These are phyloP conservation scores for Deroplatys truncata DNA, from an alignment of 2,888 invertebrate genomes.

Conservation along the genomic window DNA sequence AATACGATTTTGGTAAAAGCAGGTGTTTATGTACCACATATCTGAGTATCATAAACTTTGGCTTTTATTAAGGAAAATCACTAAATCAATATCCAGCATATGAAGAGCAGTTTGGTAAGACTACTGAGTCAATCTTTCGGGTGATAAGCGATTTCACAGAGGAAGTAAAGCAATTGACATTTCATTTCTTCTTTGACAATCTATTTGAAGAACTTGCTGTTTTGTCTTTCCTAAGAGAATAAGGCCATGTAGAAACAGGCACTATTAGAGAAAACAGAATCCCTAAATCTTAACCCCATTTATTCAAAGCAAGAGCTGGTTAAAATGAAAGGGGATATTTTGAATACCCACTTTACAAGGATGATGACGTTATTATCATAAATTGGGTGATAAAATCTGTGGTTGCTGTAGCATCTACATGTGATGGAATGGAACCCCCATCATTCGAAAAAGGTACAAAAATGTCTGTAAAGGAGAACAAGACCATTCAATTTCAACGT, in stretches of 20 bases:
- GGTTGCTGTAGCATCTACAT: not conserved
- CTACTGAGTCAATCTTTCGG: too few relatives aligned
- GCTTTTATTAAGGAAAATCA: too few relatives aligned
- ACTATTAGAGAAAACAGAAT: not conserved
- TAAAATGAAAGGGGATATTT: not conserved
- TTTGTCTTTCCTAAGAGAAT: not conserved
- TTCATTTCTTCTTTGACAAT: too few relatives aligned
- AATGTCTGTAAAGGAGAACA: not conserved
- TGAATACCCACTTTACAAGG: not conserved
- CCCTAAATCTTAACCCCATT: not conserved
- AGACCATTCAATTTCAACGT: not conserved
- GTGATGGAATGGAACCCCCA: not conserved
- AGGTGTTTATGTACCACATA: too few relatives aligned
- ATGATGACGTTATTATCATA: not conserved
- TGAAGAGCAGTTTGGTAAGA: too few relatives aligned
- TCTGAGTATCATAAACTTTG: too few relatives aligned
- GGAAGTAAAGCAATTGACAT: too few relatives aligned
- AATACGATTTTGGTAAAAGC: too few relatives aligned
- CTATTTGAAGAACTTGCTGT: not conserved
- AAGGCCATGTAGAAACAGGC: not conserved
- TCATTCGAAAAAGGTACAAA: not conserved
- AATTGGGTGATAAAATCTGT: not conserved
- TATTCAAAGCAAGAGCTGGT: not conserved
- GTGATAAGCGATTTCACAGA: slow-evolving; percentile 17
- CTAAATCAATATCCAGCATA: too few relatives aligned